These are phyloP conservation scores for Oreonectes daqikongensis DNA, from an alignment of 2,797 vertebrate genomes.

Conservation along the genomic window DNA sequence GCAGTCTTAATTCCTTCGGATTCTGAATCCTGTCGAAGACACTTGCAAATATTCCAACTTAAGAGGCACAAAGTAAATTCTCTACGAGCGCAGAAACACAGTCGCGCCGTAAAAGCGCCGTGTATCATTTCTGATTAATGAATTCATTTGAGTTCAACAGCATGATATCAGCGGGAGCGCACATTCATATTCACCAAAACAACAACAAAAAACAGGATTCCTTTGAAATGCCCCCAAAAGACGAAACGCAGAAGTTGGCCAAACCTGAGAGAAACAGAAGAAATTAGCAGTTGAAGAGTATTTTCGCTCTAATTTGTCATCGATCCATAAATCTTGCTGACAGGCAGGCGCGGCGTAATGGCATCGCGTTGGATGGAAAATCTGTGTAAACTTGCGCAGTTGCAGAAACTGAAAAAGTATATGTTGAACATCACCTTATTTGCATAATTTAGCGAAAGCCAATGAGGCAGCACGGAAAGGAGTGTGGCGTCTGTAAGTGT, in stretches of 20 bases:
- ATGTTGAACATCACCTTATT: slow-evolving; percentile 99
- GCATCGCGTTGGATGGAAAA: slow-evolving; percentile 90
- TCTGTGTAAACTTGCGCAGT: slow-evolving; percentile 99
- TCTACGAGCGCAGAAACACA: slow-evolving; percentile 28
- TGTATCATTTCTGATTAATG: slow-evolving; percentile 60
- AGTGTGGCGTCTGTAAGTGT: slow-evolving; percentile 99
- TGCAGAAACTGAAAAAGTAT: slow-evolving; percentile 96
- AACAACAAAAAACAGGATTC: slow-evolving; percentile 64
- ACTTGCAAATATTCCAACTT: neutral
- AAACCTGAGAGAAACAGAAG: slow-evolving; percentile 70
- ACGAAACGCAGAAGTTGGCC: slow-evolving; percentile 74
- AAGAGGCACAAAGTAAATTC: slow-evolving; percentile 20
- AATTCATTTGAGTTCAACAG: slow-evolving; percentile 60
- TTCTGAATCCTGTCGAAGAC: neutral
- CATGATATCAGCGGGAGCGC: slow-evolving; percentile 61
- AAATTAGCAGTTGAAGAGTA: slow-evolving; percentile 75
- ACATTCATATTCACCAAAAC: slow-evolving; percentile 56
- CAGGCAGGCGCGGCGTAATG: slow-evolving; percentile 98
- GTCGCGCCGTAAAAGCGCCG: slow-evolving; percentile 30
- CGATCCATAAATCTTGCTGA: slow-evolving; percentile 99
- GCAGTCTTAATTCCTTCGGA: neutral
- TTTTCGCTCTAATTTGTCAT: slow-evolving; percentile 98
- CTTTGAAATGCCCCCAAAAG: slow-evolving; percentile 70
- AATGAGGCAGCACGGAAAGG: slow-evolving; percentile 99
- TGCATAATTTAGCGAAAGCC: slow-evolving; percentile 99